These are phyloP conservation scores for Periophthalmus modestus DNA, from an alignment of 2,113 vertebrate species.

Conservation along the genomic window DNA sequence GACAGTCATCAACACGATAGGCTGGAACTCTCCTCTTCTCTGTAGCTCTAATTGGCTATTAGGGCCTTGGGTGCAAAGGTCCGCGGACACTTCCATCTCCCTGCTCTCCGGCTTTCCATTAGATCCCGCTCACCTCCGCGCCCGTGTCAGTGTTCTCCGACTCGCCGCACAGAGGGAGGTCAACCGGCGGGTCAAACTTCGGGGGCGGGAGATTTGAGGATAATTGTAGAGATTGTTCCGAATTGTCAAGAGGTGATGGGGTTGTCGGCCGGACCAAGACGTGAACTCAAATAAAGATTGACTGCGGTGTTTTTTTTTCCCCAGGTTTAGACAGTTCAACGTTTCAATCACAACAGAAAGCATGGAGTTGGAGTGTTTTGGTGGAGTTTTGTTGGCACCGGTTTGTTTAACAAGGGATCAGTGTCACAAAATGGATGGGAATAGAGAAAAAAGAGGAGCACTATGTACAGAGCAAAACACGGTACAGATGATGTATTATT, in stretches of 20 bases:
- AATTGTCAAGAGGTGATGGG: slow-evolving; percentile 5
- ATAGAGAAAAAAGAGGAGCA: neutral
- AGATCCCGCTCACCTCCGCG: slow-evolving; percentile 31
- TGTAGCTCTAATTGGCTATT: slow-evolving; percentile 62
- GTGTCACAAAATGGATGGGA: neutral
- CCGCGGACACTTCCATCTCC: slow-evolving; percentile 33
- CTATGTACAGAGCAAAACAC: neutral
- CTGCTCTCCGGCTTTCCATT: slow-evolving; percentile 35
- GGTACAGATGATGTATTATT: neutral
- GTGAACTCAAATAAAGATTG: neutral
- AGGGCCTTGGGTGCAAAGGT: slow-evolving; percentile 47
- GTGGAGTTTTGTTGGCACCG: neutral
- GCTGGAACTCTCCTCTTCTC: slow-evolving; percentile 47
- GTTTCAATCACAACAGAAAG: neutral
- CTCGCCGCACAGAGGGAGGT: slow-evolving; percentile 7
- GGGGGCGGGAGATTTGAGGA: neutral
- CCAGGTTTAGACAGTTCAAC: neutral
- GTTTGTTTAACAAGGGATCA: neutral
- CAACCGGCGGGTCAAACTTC: neutral
- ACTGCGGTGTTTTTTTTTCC: neutral
- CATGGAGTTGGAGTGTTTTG: neutral
- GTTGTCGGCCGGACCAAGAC: neutral
- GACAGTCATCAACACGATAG: slow-evolving; percentile 52
- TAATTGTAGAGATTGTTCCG: slow-evolving; percentile 7
- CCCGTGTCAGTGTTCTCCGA: slow-evolving; percentile 3